phyloP scores from a whole-genome alignment of 2,888 invertebrate genomes.

The Elmis aenea region DNA sequence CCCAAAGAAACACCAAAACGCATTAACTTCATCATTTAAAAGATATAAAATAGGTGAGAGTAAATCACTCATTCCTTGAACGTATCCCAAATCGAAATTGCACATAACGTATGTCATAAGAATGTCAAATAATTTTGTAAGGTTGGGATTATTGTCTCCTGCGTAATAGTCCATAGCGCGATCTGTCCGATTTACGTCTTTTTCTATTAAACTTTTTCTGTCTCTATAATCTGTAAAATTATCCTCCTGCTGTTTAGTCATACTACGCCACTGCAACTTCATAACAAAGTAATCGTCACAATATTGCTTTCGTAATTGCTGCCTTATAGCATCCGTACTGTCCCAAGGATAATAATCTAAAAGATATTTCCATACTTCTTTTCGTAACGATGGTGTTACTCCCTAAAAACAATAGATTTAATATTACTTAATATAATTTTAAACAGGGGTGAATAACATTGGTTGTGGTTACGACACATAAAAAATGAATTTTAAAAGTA shows the following conservation, averaged over 20 bases:
- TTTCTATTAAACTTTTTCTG: constrained; percentile 90
- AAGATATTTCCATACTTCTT: constrained; percentile 92
- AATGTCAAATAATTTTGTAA: constrained; percentile 80
- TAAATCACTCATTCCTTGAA: constrained; percentile 97
- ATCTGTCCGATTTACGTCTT: constrained; percentile 96
- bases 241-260: constrained; percentile 80
- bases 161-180: constrained; percentile 84
- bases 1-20: constrained; percentile 98
- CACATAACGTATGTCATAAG: constrained; percentile 99
- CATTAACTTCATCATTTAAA: constrained; percentile 89
- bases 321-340: constrained; percentile 67
- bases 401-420: constrained; percentile 54
- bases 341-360: constrained; percentile 85
- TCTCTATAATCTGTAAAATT: constrained; percentile 86
- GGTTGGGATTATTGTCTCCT: constrained; percentile 89
- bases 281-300: constrained; percentile 87
- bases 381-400: constrained; percentile 67
- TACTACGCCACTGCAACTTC: constrained; percentile 95
- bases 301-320: constrained; percentile 63
- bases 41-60: constrained; percentile 87
- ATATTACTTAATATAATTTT: constrained; percentile 2
- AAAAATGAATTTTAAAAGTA: too few relatives aligned
- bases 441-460: too few relatives aligned
- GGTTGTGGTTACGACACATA: too few relatives aligned
- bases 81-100: constrained; percentile 95